Evolutionary conservation across 1,140 invertebrate species (phyloP).

Genomic region (Odontomachus brunneus): DNA sequence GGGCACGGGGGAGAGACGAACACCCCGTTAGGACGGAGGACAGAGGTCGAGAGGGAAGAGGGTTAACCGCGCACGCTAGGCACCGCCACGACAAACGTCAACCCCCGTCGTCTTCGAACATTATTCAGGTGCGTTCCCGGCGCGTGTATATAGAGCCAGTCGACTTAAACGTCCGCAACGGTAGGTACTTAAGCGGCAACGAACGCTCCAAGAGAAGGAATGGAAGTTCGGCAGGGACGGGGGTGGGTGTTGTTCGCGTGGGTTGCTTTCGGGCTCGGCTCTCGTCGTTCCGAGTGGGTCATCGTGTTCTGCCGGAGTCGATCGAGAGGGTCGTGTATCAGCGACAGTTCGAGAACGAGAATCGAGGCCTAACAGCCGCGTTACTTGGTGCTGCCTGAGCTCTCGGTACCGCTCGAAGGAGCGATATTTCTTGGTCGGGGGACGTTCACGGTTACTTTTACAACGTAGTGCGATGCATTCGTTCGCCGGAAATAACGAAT

Average conservation of each 20-base stretch:
- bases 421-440: constrained; percentile 27
- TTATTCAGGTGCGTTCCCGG: constrained; percentile 76
- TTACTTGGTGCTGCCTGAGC: not conserved
- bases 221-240: not conserved
- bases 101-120: constrained; percentile 72
- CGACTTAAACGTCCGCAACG: constrained; percentile 17
- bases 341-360: not conserved
- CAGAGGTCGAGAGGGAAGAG: constrained; percentile 27
- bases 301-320: not conserved
- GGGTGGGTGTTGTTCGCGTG: not conserved
- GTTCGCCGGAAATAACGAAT: constrained; percentile 10
- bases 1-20: not conserved
- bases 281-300: not conserved
- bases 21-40: constrained; percentile 48
- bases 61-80: constrained; percentile 79
- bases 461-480: constrained; percentile 25
- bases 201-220: not conserved
- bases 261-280: not conserved
- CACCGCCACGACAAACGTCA: constrained; percentile 83
- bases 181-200: not conserved
- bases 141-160: constrained; percentile 25
- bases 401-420: not conserved
- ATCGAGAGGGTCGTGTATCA: constrained; percentile 5
- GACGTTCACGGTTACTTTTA: constrained; percentile 51
- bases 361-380: not conserved